Evolutionary conservation across 2,888 invertebrate genomes (phyloP).

Genomic region (Drosophila stalkeri): DNA sequence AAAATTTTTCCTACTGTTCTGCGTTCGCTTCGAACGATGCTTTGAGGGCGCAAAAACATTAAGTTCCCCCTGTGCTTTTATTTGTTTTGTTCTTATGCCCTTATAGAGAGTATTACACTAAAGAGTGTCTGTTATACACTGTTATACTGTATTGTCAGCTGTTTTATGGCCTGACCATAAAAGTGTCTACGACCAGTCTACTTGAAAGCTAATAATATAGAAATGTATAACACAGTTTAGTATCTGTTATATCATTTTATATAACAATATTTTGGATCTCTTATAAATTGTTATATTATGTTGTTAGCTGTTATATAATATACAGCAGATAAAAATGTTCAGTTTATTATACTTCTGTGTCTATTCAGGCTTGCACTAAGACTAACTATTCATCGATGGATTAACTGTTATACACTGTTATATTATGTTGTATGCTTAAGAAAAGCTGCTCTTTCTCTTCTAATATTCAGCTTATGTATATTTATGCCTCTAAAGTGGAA

Average conservation of each 20-base stretch:
- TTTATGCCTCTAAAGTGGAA: no score
- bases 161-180: neutral
- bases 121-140: constrained; percentile 4
- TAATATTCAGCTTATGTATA: no score
- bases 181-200: no score
- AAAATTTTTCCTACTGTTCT: constrained; percentile 73
- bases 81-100: constrained; percentile 8
- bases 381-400: no score
- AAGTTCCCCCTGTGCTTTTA: constrained; percentile 30
- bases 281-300: neutral
- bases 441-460: neutral
- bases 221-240: neutral
- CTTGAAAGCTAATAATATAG: no score
- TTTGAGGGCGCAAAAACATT: constrained; percentile 19
- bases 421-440: neutral
- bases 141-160: constrained; percentile 5
- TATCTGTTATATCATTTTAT: neutral
- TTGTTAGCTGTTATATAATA: neutral
- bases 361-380: no score
- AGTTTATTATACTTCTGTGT: no score
- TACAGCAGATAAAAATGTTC: no score
- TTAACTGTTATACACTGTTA: no score
- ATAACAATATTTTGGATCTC: no score
- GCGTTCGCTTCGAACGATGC: constrained; percentile 4
- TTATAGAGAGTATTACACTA: neutral